A percentile compares a stretch with the other conserved stretches of the same genome.
phyloP scores from a whole-genome alignment of 2,888 invertebrate genomes.

The Euclidia mi region DNA sequence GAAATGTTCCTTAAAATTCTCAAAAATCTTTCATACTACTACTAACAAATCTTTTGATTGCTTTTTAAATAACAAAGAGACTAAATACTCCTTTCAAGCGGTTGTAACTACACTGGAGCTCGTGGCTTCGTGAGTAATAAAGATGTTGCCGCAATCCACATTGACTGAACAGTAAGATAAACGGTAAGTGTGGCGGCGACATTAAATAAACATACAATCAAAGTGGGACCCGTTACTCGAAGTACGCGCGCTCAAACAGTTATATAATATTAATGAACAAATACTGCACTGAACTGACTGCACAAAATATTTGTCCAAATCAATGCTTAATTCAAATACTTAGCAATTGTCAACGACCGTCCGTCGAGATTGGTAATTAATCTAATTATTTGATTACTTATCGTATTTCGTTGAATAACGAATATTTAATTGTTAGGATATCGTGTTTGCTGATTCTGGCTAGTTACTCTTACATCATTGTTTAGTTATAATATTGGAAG shows the following conservation, averaged over 20 bases:
- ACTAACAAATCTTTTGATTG: no score
- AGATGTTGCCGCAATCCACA: background rate
- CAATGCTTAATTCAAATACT: slow-evolving; percentile 47
- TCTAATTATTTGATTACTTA: slow-evolving; percentile 17
- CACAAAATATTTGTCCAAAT: slow-evolving; percentile 41
- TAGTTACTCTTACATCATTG: no score
- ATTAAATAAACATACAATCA: slow-evolving; percentile 15
- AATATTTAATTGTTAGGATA: no score
- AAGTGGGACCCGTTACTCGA: slow-evolving; percentile 4
- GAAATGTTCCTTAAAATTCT: no score
- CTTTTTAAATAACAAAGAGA: no score
- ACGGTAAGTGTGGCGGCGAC: slow-evolving; percentile 3
- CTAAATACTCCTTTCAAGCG: no score
- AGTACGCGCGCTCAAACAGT: slow-evolving; percentile 23
- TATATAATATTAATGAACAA: no score
- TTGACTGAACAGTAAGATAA: slow-evolving; percentile 5
- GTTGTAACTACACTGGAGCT: no score
- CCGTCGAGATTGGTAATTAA: slow-evolving; percentile 20
- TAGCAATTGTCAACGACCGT: slow-evolving; percentile 34
- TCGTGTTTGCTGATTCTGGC: no score
- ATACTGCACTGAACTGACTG: slow-evolving; percentile 46
- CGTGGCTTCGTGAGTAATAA: slow-evolving; percentile 3
- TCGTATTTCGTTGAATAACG: no score
- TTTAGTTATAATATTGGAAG: no score
- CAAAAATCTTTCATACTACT: no score